Evolutionary conservation across 2,113 vertebrate species (phyloP), one percentile per base, ranked within the genome.

Genomic region (Nothocercus julius): DNA sequence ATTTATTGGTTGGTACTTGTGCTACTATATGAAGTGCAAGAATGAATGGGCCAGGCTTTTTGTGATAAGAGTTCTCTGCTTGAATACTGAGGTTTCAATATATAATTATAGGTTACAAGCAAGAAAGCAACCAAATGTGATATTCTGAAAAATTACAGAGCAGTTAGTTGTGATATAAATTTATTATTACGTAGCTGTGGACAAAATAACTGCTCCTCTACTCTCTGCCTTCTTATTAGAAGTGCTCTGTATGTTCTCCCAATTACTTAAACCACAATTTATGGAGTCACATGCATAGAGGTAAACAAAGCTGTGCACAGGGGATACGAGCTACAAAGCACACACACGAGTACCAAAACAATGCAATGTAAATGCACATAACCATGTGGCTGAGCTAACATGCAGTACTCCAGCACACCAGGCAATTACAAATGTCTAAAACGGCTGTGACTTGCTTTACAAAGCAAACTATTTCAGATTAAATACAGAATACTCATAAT

Each of bases 71-170:
- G 1, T 56, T 93, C 27, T 90, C 7, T 54, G 20, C 12, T 4
- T 9, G 9, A 80, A 32, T 11, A 36, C 13, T 61, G 36, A 21
- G 5, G 69, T 82, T 80, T 95, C 40, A 90, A n/a, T 67, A 44
- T 38, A 85, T 87, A 96, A 90, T 92, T 53, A 67, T 11, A 61
- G 38, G 42, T 81, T 96, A 53, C 40, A 30, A 13, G 28, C 44
- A 85, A 73, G 66, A 76, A 95, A 89, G 34, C 44, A 93, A 70
- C 28, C 10, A 77, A 87, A 73, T 56, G 34, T 61, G 83, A 95
- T 92, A 92, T 53, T 84, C 56, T 34, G 13, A 30, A 81, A 94
- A 89, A 93, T 88, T 88, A 47, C 27, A 54, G 61, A 68, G 66
- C 32, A 82, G 38, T 87, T 87, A 70, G 58, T 38, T 74, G 24